These are phyloP conservation scores for Napeogenes sylphis DNA, from an alignment of 2,888 invertebrate species.

Conservation along the genomic window DNA sequence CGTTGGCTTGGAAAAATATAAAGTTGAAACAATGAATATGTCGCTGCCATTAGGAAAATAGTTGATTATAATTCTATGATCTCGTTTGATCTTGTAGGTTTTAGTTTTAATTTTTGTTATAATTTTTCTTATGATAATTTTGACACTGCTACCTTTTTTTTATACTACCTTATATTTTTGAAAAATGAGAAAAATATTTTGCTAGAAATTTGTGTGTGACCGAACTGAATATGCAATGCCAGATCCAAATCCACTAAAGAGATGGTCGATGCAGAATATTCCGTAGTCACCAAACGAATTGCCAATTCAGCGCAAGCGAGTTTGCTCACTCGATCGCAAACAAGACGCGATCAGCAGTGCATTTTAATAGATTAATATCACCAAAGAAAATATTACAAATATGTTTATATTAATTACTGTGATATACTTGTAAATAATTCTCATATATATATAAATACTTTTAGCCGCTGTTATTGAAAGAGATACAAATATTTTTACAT, in stretches of 20 bases:
- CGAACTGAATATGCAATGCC: constrained; percentile 40
- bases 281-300: constrained; percentile 44
- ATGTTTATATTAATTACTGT: too few relatives aligned
- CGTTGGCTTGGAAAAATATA: constrained; percentile 50
- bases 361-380: constrained; percentile 36
- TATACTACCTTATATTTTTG: too few relatives aligned
- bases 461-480: too few relatives aligned
- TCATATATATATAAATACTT: too few relatives aligned
- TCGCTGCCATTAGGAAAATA: not conserved
- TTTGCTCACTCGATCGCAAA: constrained; percentile 50
- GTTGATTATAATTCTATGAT: too few relatives aligned
- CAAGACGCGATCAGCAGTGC: constrained; percentile 39
- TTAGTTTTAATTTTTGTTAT: too few relatives aligned
- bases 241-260: constrained; percentile 58
- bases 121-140: too few relatives aligned
- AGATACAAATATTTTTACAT: too few relatives aligned
- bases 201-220: constrained; percentile 38
- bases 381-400: constrained; percentile 9
- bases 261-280: constrained; percentile 55
- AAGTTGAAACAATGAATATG: constrained; percentile 35
- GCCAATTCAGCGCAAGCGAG: constrained; percentile 41
- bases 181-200: too few relatives aligned
- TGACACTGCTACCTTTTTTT: too few relatives aligned
- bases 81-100: too few relatives aligned
- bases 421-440: too few relatives aligned